Base-by-base conservation (phyloP, 2,797 vertebrate species). In the Ctenochaetus hawaiiensis region DNA sequence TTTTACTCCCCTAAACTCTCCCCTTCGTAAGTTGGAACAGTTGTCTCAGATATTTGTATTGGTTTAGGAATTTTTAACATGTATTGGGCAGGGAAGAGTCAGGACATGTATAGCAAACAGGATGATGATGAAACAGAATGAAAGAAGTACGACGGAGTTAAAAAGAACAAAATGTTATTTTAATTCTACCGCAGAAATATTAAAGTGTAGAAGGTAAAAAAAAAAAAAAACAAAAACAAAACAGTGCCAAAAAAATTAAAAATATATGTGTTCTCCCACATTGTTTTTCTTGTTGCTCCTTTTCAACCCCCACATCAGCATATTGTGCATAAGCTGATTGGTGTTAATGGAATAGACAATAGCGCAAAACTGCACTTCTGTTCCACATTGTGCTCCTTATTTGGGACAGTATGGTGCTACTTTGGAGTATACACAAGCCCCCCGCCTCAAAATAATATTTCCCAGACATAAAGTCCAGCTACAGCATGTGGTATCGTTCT, bases 271-370 rank as follows among this genome's bases (percentile, higher is more conserved):
- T 37, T 65, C 30, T 34, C 39, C 5, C 14, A 4, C 9, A 39
- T 53, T 37, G 44, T 62, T 54, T 47, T 22, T 56, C 60, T 72
- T 37, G 62, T 56, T 65, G 0, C 6, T 34, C 30, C 30, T 7
- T 34, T 6, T 34, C 30, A 34, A 34, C 30, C 30, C 30, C 30
- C 30, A 34, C 62, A 71, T 56, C 71, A 77, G 78, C 75, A 89
- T 69, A 71, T 67, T 72, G 69, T 84, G 78, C 63, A 78, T 74
- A 72, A 83, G 52, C 77, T 93, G 90, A 94, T 93, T 94, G 89
- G 87, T 92, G 91, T 94, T 94, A 94, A 94, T 94, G 84, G 80
- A 60, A 78, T 72, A 82, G 86, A 92, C 89, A 92, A 89, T 70
- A 88, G 87, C 14, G n/a, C 87, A 90, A 66, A 61, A 18, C 82